phyloP scores from a whole-genome alignment of 2,113 vertebrate species.

The Sinocyclocheilus rhinocerous region DNA sequence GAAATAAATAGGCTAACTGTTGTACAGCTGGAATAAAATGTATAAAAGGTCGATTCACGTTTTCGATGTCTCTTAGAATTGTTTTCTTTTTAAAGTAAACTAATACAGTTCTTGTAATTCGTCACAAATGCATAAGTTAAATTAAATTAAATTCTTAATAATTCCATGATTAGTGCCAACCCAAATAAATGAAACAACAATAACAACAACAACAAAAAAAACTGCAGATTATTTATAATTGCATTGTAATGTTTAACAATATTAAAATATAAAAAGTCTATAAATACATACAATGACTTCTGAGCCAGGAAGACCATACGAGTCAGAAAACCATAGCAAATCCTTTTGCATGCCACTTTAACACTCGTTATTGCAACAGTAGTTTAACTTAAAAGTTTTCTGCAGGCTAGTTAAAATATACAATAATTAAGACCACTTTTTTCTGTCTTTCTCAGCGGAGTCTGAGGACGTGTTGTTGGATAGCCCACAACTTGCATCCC shows the following conservation, averaged over 20 bases:
- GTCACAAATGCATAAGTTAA: neutral
- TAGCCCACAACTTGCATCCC: conserved; percentile 73
- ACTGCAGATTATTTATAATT: neutral
- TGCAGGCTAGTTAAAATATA: neutral
- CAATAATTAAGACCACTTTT: neutral
- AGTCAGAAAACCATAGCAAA: neutral
- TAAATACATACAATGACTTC: neutral
- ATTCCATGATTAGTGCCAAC: neutral
- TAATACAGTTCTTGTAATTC: neutral
- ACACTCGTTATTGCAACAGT: no score
- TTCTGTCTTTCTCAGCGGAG: conserved; percentile 73
- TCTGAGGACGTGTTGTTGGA: conserved; percentile 79
- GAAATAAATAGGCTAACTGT: no score
- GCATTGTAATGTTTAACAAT: neutral
- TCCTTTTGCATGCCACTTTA: neutral
- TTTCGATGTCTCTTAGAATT: no score
- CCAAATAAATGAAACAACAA: neutral
- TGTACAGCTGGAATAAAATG: neutral
- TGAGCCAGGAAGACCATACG: neutral
- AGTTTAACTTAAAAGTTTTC: neutral
- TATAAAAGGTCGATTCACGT: no score
- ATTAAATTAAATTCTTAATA: neutral
- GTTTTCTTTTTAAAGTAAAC: neutral
- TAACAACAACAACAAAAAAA: no score
- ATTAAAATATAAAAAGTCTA: neutral